Evolutionary conservation across 2,113 vertebrate genomes (phyloP).

Genomic region (Tychaedon coryphoeus): DNA sequence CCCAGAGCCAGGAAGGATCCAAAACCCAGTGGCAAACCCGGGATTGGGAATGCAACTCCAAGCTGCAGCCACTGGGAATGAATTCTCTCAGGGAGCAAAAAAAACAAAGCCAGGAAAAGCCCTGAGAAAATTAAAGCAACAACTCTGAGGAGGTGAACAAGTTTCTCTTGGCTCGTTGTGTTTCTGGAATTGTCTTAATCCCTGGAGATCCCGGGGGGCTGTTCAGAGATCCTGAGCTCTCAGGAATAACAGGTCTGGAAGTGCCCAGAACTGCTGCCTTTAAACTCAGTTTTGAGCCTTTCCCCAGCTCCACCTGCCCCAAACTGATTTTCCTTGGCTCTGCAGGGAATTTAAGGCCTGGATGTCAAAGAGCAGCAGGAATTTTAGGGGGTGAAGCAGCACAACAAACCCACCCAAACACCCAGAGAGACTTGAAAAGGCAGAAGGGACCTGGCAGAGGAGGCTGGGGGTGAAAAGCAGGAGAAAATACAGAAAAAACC

Average conservation of each 20-base stretch:
- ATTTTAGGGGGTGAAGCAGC: fast-evolving
- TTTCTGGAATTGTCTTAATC: background rate
- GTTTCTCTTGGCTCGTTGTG: background rate
- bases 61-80: background rate
- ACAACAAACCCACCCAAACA: background rate
- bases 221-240: background rate
- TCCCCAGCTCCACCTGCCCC: background rate
- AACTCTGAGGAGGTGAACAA: background rate
- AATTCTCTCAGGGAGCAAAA: background rate
- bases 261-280: background rate
- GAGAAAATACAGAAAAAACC: background rate
- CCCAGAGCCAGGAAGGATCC: background rate
- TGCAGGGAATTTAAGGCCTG: background rate
- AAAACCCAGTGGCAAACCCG: background rate
- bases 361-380: background rate
- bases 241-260: background rate
- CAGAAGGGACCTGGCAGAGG: background rate
- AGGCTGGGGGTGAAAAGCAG: background rate
- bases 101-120: background rate
- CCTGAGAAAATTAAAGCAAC: slow-evolving; percentile 21
- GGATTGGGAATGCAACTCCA: background rate
- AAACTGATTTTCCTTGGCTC: fast-evolving
- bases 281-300: fast-evolving
- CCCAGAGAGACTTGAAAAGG: background rate
- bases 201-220: background rate